Conservation (phyloP, 2,797 vertebrate species). For the Spinus olivaceus region DNA sequence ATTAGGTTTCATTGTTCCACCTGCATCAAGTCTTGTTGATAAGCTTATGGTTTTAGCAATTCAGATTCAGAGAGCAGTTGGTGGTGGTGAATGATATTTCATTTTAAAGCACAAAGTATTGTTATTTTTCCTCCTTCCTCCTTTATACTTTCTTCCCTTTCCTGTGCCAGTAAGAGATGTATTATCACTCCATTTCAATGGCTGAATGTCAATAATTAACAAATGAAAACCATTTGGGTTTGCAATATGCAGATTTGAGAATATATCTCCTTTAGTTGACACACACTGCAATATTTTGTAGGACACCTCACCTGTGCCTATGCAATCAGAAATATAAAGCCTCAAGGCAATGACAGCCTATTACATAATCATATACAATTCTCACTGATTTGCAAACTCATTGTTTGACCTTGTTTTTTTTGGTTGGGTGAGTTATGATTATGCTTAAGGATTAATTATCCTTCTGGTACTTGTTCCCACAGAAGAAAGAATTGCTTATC, state of each 20-base stretch:
- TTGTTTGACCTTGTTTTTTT: constrained; percentile 34
- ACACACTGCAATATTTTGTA: not conserved
- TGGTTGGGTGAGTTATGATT: not conserved
- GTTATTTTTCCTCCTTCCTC: constrained; percentile 36
- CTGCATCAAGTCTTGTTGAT: constrained; percentile 80
- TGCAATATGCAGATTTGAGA: not conserved
- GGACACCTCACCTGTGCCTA: constrained; percentile 2
- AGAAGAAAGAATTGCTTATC: constrained; percentile 1
- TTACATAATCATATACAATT: not conserved
- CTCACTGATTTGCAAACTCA: not conserved
- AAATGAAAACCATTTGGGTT: not conserved
- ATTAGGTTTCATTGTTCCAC: constrained; percentile 93
- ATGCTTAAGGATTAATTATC: constrained; percentile 35
- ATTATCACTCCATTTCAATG: constrained; percentile 9
- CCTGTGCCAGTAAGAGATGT: constrained; percentile 14
- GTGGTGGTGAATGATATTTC: constrained; percentile 46
- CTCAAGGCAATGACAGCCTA: not conserved
- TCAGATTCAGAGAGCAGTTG: constrained; percentile 83
- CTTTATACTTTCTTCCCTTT: not conserved
- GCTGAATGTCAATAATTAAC: constrained; percentile 23
- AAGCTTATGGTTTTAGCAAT: constrained; percentile 82
- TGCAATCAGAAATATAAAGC: not conserved
- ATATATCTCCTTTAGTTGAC: not conserved
- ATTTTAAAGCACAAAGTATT: constrained; percentile 67
- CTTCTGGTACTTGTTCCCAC: not conserved